Percentiles rank a stretch among this genome's conserved stretches.
phyloP scores from a whole-genome alignment of 2,113 vertebrate genomes.

The Callipepla californica region DNA sequence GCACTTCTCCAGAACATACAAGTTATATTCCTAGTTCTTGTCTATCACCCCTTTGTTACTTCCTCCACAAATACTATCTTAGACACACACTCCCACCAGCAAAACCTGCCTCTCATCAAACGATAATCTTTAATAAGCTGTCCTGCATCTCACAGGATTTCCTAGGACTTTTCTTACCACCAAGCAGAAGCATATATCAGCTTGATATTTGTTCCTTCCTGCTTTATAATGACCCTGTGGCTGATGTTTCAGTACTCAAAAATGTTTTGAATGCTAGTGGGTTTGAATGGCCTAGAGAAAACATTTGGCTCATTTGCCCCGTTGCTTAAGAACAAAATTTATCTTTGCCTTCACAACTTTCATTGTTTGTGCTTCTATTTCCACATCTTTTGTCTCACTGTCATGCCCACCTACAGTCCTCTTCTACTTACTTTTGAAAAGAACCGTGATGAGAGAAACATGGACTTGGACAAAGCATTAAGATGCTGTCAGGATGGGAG shows the following conservation, averaged over 20 bases:
- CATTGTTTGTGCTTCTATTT: not conserved
- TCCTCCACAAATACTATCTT: not conserved
- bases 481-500: not conserved
- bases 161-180: slow-evolving; percentile 6
- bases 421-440: not conserved
- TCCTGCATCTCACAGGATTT: not conserved
- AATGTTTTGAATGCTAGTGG: not conserved
- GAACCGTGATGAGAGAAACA: not conserved
- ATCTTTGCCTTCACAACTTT: not conserved
- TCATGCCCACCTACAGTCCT: not conserved
- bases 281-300: not conserved
- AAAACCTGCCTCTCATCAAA: slow-evolving; percentile 1
- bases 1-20: not conserved
- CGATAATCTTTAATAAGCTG: not conserved
- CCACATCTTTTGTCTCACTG: not conserved
- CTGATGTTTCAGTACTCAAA: not conserved
- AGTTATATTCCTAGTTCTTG: not conserved
- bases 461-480: not conserved
- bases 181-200: not conserved
- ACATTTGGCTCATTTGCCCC: not conserved
- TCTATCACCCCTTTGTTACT: not conserved
- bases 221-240: not conserved
- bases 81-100: not conserved
- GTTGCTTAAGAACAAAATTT: not conserved
- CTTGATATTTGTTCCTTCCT: not conserved